A percentile compares a stretch with the other conserved stretches of the same genome.
These are phyloP conservation scores for Conopomorpha cramerella DNA, from an alignment of 1,140 invertebrate species.

Conservation along the genomic window DNA sequence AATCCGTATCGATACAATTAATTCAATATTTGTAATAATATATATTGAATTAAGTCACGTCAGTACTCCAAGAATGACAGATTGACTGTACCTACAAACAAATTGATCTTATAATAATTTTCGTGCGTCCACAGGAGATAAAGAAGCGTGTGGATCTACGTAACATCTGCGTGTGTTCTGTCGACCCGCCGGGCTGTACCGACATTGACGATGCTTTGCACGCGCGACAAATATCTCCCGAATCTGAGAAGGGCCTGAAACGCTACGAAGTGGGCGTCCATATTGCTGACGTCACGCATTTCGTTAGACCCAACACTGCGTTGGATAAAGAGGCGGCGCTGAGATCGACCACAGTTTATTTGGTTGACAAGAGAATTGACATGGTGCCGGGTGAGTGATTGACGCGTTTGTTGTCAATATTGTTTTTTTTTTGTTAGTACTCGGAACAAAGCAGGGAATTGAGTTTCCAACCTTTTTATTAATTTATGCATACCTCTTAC, in stretches of 20 bases:
- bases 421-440: conserved; percentile 4
- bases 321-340: conserved; percentile 86
- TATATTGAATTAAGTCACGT: too few species aligned
- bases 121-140: conserved; percentile 69
- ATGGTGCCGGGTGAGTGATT: conserved; percentile 83
- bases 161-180: conserved; percentile 88
- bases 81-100: too few species aligned
- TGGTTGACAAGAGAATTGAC: conserved; percentile 87
- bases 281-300: conserved; percentile 95
- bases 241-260: conserved; percentile 68
- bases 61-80: too few species aligned
- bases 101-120: too few species aligned
- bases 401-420: too few species aligned
- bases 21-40: too few species aligned
- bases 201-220: conserved; percentile 99
- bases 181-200: conserved; percentile 98
- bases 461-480: too few species aligned
- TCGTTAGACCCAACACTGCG: conserved; percentile 86
- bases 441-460: too few species aligned
- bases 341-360: conserved; percentile 87
- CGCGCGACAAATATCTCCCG: conserved; percentile 75
- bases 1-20: too few species aligned
- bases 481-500: too few species aligned
- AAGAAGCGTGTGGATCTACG: conserved; percentile 82
- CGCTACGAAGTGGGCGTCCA: conserved; percentile 81